Evolutionary conservation across 1,140 invertebrate species (phyloP), one percentile per base, ranked within the genome.

Genomic region (Drosophila melanogaster): DNA sequence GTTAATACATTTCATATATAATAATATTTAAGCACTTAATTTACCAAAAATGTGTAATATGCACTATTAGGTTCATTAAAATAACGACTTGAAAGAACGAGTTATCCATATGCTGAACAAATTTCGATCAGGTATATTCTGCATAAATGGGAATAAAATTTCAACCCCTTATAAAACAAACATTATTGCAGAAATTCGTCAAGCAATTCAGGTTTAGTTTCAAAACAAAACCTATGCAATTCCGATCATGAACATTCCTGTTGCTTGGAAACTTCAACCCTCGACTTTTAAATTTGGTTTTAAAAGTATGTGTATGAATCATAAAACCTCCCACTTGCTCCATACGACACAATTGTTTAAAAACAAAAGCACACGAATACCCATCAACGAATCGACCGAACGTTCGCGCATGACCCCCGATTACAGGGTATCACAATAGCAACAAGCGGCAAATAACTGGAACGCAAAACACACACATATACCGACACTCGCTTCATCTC

Each of bases 401-500:
- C 5, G n/a, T n/a, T 1, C 7, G 5, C 19, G 17, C 24, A 11
- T 40, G n/a, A 35, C 53, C n/a, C 6, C 5, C 22, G 4, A 7
- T 30, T 61, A 11, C 37, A 57, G 53, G 51, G 33, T 41, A 61
- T 7, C 51, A 61, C 51, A 61, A 61, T 15, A 61, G 59, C 59
- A 61, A 61, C 59, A 61, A 61, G 59, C 59, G 35, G 59, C 38
- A 61, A 41, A 58, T 30, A 61, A 41, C 51, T 57, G 59, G 37
- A 61, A 58, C 59, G 59, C 59, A 30, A 35, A 55, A 60, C 55
- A 26, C 6, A 26, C 40, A 50, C 35, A 43, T 6, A 14, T 6
- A 51, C 19, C 10, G 8, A 24, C 40, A 56, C 26, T 38, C 22
- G 41, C 30, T 12, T 17, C 24, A 14, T 38, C 49, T 17, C 35